These are phyloP conservation scores for Meda fulgida DNA, from an alignment of 2,797 vertebrate genomes.

Conservation along the genomic window DNA sequence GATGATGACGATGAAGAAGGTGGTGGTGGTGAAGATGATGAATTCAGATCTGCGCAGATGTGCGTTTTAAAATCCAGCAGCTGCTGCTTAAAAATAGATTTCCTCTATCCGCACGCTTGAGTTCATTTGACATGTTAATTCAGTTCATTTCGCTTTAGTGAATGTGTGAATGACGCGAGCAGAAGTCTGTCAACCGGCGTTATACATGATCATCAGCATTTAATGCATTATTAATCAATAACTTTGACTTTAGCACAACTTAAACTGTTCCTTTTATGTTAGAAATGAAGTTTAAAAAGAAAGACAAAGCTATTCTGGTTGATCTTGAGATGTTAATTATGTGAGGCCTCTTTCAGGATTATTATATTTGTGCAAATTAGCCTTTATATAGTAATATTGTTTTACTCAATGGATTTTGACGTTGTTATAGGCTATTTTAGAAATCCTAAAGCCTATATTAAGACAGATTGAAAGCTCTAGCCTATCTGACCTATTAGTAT, in stretches of 20 bases:
- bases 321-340: neutral
- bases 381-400: neutral
- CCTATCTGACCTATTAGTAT: neutral
- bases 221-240: neutral
- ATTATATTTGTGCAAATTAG: slow-evolving; percentile 1
- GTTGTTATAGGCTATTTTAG: neutral
- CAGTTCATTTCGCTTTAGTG: neutral
- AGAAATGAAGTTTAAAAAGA: neutral
- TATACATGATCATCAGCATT: neutral
- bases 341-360: slow-evolving; percentile 14
- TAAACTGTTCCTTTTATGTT: too few species aligned
- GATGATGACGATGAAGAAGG: slow-evolving; percentile 16
- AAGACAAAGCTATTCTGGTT: neutral
- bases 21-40: neutral
- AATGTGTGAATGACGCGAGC: neutral
- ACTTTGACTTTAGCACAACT: slow-evolving; percentile 22
- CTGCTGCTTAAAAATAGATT: slow-evolving; percentile 53
- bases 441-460: neutral
- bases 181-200: slow-evolving; percentile 23
- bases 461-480: neutral
- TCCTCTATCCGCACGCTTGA: neutral
- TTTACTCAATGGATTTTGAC: neutral
- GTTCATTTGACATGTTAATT: slow-evolving; percentile 11
- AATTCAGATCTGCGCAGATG: slow-evolving; percentile 54
- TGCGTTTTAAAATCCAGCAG: slow-evolving; percentile 50